phyloP scores from a whole-genome alignment of 35 echinoderm and acorn worm species.

The Lytechinus variegatus region DNA sequence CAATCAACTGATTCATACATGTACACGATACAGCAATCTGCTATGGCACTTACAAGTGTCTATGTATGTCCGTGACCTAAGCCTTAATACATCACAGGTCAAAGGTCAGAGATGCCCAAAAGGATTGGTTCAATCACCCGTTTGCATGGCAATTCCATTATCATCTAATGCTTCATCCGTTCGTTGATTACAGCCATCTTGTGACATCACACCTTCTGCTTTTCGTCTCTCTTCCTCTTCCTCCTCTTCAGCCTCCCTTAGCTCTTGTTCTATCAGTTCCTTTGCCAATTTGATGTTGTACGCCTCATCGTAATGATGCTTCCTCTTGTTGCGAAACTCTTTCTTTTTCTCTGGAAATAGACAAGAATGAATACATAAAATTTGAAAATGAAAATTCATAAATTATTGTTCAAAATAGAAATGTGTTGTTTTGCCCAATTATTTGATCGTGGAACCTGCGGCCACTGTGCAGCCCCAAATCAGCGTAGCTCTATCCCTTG shows the following conservation, averaged over 20 bases:
- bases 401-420: too few species aligned
- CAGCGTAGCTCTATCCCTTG: too few species aligned
- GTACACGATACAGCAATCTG: too few species aligned
- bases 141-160: neutral
- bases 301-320: constrained; percentile 85
- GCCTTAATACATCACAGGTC: neutral
- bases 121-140: neutral
- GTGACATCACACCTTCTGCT: neutral
- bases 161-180: neutral
- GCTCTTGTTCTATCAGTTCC: constrained; percentile 79
- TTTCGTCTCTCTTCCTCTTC: constrained; percentile 48
- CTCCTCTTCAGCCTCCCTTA: constrained; percentile 56
- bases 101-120: neutral
- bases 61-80: too few species aligned
- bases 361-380: neutral
- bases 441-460: too few species aligned
- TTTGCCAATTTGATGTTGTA: constrained; percentile 81
- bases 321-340: constrained; percentile 64
- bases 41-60: too few species aligned
- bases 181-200: neutral
- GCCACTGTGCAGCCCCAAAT: too few species aligned
- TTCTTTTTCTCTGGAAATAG: constrained; percentile 58
- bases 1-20: too few species aligned
- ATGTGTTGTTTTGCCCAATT: too few species aligned
- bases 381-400: neutral